Evolutionary conservation across 2,888 invertebrate species (phyloP), one percentile per base, ranked within the genome.

Genomic region (Trissolcus brochymenae): DNA sequence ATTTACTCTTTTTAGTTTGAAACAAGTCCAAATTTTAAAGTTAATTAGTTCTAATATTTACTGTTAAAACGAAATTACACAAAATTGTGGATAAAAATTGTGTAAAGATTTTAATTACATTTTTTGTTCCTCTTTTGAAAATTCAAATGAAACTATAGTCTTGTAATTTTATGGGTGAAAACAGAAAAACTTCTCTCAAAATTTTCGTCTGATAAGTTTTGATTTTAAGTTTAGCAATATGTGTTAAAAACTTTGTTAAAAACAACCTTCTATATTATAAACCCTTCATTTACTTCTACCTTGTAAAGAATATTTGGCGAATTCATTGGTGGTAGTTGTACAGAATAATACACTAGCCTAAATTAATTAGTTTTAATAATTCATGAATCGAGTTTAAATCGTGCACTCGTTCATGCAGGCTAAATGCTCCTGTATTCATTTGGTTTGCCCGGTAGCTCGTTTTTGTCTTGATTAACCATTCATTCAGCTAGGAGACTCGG

Each of bases 281-380:
- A 35, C 6, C 2, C 1, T 9, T 29, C 53, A 74, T 50, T 50
- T 60, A 65, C 68, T 64, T 59, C 59, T 55, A 61, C 54, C 60
- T 57, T 64, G 64, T 72, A 77, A 70, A 11, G 11, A 35, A 35
- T 35, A 35, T 35, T 35, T 9, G 35, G 35, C 35, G 35, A 35
- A 35, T 35, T 35, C 11, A 35, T 11, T 1, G 57, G 61, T 73
- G 57, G 59, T 61, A 57, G 77, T 61, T 61, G 65, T 50, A 53
- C 68, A 76, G 73, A 76, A 79, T 79, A 79, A 84, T 82, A 84
- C 79, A 82, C 81, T 83, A 80, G 81, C 79, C 79, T 72, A 82
- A 83, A 84, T 84, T 83, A 84, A 85, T 85, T 83, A 83, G 79
- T 81, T 84, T 83, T 83, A 82, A 84, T 83, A 85, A 85, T 85